A percentile compares a stretch with the other conserved stretches of the same genome.
phyloP scores from a whole-genome alignment of 2,113 vertebrate species.

The Hypanus sabinus region DNA sequence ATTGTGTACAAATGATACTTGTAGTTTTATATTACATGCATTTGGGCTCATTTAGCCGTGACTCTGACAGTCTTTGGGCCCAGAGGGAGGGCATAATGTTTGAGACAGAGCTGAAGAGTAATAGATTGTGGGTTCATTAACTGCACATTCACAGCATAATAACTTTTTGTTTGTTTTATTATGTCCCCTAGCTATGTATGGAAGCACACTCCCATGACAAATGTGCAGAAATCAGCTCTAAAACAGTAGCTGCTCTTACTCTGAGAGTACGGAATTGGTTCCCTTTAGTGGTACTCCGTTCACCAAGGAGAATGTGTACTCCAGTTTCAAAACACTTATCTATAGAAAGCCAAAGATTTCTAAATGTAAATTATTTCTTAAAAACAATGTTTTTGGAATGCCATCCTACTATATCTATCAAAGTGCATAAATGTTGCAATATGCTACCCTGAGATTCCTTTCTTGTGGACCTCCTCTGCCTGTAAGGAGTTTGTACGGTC shows the following conservation, averaged over 20 bases:
- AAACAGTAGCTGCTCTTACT: neutral
- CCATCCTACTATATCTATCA: neutral
- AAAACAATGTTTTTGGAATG: neutral
- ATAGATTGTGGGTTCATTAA: conserved; percentile 38
- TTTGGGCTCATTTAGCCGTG: conserved; percentile 62
- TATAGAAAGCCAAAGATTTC: conserved; percentile 22
- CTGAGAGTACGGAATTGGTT: conserved; percentile 30
- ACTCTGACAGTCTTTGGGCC: conserved; percentile 67
- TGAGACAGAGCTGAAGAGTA: conserved; percentile 52
- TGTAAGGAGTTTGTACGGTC: no score
- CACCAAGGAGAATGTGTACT: neutral
- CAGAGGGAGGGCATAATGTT: conserved; percentile 58
- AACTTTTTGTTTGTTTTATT: conserved; percentile 36
- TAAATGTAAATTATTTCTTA: neutral
- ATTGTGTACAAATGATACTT: conserved; percentile 23
- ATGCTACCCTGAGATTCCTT: no score
- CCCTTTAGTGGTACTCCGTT: neutral
- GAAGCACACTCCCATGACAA: conserved; percentile 26
- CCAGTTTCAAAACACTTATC: neutral
- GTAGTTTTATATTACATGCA: conserved; percentile 68
- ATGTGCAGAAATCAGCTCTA: conserved; percentile 33
- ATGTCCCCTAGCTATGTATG: conserved; percentile 25
- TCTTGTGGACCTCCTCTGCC: no score
- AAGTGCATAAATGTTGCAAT: no score
- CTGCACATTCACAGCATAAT: conserved; percentile 36